These are phyloP conservation scores for Pseudochirops cupreus DNA, from an alignment of 2,797 vertebrate species.

Conservation along the genomic window DNA sequence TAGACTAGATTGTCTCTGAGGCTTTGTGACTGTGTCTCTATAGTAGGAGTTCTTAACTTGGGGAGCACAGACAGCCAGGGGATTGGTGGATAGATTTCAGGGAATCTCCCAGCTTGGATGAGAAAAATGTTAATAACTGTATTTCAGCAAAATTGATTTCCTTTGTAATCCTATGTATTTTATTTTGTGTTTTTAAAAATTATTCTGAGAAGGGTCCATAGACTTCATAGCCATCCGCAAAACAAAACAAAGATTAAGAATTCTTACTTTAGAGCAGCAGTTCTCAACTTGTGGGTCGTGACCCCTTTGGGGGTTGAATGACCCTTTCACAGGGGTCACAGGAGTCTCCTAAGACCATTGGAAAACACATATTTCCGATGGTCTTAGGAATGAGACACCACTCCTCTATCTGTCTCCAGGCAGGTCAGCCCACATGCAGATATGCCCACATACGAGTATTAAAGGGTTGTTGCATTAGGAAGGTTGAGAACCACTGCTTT, in stretches of 20 bases:
- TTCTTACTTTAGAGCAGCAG: background rate
- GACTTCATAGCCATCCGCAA: background rate
- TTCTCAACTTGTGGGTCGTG: no score
- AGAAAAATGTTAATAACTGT: background rate
- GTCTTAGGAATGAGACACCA: no score
- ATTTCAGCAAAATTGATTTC: background rate
- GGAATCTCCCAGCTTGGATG: background rate
- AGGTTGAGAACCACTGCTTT: background rate
- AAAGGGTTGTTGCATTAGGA: no score
- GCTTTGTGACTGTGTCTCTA: background rate
- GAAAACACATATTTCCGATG: no score
- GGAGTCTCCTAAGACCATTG: no score
- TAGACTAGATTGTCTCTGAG: background rate
- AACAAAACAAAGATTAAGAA: background rate
- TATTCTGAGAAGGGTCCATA: background rate
- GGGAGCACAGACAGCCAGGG: background rate
- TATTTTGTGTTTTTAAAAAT: background rate
- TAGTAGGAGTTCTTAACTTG: background rate
- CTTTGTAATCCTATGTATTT: background rate
- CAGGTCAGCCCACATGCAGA: no score
- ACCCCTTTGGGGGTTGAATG: no score
- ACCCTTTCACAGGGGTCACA: no score
- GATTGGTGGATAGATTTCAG: background rate
- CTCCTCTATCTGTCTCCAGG: no score
- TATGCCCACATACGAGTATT: no score